phyloP scores from a whole-genome alignment of 2,888 invertebrate genomes.

The Diplazon laetatorius region DNA sequence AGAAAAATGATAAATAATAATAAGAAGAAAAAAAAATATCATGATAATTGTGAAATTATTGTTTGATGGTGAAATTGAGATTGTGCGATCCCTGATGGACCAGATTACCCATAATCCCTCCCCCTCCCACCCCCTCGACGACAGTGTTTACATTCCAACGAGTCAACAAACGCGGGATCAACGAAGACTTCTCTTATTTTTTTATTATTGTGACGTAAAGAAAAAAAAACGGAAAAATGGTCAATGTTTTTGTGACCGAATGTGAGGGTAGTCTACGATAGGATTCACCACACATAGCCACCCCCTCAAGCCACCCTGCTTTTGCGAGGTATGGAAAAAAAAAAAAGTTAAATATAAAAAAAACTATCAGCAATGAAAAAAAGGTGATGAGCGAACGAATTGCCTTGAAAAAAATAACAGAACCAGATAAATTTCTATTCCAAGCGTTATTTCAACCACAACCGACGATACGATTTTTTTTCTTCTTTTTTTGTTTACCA shows the following conservation, averaged over 20 bases:
- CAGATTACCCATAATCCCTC: no score
- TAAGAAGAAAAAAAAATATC: background rate
- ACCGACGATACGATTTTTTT: no score
- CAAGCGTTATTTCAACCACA: no score
- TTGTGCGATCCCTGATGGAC: constrained; percentile 17
- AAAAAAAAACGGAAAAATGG: constrained; percentile 49
- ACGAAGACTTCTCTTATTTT: constrained; percentile 34
- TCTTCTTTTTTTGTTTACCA: no score
- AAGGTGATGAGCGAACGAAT: constrained; percentile 12
- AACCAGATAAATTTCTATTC: no score
- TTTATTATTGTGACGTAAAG: constrained; percentile 61
- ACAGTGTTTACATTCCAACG: background rate
- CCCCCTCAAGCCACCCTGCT: constrained; percentile 65
- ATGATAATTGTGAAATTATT: constrained; percentile 24
- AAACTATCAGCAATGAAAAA: background rate
- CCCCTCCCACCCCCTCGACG: no score
- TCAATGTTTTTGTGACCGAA: constrained; percentile 65
- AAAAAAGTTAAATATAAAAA: background rate
- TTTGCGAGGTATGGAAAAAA: constrained; percentile 36
- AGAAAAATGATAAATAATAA: background rate
- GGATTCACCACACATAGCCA: constrained; percentile 75
- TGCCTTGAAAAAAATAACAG: background rate
- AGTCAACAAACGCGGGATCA: background rate
- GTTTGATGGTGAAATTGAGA: constrained; percentile 10
- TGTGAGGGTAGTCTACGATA: constrained; percentile 73